Base-by-base conservation (phyloP, 2,888 invertebrate genomes). In the Malacosoma neustria region DNA sequence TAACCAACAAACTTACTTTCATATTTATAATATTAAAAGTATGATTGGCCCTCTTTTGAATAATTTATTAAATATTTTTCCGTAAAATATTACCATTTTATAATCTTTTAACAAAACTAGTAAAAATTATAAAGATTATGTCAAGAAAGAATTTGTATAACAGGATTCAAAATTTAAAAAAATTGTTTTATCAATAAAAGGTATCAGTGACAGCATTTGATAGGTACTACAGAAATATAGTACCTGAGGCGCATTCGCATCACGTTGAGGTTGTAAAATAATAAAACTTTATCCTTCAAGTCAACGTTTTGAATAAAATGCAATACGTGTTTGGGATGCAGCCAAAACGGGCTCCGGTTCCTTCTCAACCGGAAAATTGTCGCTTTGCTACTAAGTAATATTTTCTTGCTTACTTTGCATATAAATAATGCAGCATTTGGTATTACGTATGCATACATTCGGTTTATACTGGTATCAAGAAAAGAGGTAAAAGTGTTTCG, bases 221-320 rank as follows among this genome's bases (percentile, higher is more conserved):
- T 11, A 12, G 29, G 12, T 39, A n/a, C n/a, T n/a, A n/a, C n/a
- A n/a, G n/a, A n/a, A n/a, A 37, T 34, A 36, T 30, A 36, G 48
- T 38, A 54, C 48, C 54, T 61, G 68, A 67, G 67, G 66, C 72
- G 67, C 59, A 82, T 68, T 71, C 82, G 47, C 63, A 67, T 73
- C 84, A 84, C 84, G 84, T 77, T 53, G 64, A 64, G 69, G 76
- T 77, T 75, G 73, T 84, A 84, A 82, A 84, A 84, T 81, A 84
- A 84, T 84, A 84, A 76, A 81, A 82, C 72, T 81, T 74, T 73
- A 81, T 81, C 74, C 79, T 77, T 65, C 71, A 72, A 72, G 75
- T 81, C 81, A 79, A 73, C 82, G 72, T 79, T 82, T 79, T 82
- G 82, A 84, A 82, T 84, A 79, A 84, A 84, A 82, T 80, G 79